A percentile compares a stretch with the other conserved stretches of the same genome.
Evolutionary conservation across 2,888 invertebrate species (phyloP).

Genomic region (Marasmarcha lunaedactyla): DNA sequence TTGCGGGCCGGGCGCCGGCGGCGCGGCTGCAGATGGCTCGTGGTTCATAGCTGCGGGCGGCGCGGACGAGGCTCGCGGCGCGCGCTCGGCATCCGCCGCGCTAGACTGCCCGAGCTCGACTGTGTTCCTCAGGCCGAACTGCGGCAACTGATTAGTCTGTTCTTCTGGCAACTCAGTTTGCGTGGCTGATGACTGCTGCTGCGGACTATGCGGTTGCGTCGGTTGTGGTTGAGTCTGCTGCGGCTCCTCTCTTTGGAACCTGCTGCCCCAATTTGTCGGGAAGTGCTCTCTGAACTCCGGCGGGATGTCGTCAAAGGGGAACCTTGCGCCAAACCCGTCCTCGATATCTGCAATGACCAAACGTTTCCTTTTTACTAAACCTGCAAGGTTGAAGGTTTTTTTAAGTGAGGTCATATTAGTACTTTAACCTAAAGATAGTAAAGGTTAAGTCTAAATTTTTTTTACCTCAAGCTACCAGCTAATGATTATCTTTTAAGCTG

Average conservation of each 20-base stretch:
- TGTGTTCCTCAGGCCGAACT: slow-evolving; percentile 81
- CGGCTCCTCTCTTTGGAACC: slow-evolving; percentile 43
- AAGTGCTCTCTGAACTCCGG: slow-evolving; percentile 61
- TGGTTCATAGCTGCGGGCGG: slow-evolving; percentile 78
- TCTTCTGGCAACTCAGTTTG: slow-evolving; percentile 44
- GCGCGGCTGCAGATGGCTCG: slow-evolving; percentile 29
- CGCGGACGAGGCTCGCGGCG: slow-evolving; percentile 83
- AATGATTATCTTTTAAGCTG: too few species aligned
- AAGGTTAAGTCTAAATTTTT: too few species aligned
- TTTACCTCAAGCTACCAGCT: too few species aligned
- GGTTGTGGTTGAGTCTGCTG: slow-evolving; percentile 25
- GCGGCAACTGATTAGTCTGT: slow-evolving; percentile 63
- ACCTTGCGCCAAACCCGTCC: slow-evolving; percentile 57
- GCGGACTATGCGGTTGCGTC: slow-evolving; percentile 23
- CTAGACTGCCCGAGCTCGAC: slow-evolving; percentile 81
- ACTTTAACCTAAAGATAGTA: too few species aligned
- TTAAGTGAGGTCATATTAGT: slow-evolving; percentile 1
- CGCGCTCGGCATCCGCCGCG: slow-evolving; percentile 69
- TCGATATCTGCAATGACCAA: slow-evolving; percentile 56
- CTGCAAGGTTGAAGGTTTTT: slow-evolving; percentile 21
- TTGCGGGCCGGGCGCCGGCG: slow-evolving; percentile 30
- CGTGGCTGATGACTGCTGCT: slow-evolving; percentile 31
- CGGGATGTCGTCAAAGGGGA: slow-evolving; percentile 65
- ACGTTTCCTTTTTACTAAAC: slow-evolving; percentile 27
- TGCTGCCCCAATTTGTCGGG: slow-evolving; percentile 53